Evolutionary conservation across 2,797 vertebrate genomes (phyloP).

Genomic region (Sebastes kiyomatsui): DNA sequence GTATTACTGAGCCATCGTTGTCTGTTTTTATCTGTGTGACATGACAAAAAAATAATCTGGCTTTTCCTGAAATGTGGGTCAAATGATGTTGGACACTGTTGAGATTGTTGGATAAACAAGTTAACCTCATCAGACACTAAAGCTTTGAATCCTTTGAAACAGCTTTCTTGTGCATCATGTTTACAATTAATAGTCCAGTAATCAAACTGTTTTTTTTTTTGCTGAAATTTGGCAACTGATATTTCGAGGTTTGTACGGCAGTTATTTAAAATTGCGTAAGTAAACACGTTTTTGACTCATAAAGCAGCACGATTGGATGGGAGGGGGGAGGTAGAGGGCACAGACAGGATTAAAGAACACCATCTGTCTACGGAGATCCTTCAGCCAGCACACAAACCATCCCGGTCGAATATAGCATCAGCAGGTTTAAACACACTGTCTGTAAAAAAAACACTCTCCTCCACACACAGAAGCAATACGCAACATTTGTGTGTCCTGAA

Average conservation of each 20-base stretch:
- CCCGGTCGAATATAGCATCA: constrained; percentile 17
- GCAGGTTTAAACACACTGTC: not conserved
- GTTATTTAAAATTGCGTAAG: constrained; percentile 5
- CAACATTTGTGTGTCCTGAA: not conserved
- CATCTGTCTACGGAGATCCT: constrained; percentile 71
- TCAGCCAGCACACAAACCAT: constrained; percentile 55
- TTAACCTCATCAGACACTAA: not conserved
- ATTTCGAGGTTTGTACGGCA: not conserved
- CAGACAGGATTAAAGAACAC: constrained; percentile 79
- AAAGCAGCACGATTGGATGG: constrained; percentile 1
- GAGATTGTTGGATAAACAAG: constrained; percentile 30
- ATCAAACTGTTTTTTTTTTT: not conserved
- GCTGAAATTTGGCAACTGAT: not conserved
- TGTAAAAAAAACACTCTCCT: not conserved
- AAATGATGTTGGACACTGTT: constrained; percentile 28
- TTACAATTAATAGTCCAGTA: not conserved
- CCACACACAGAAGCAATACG: not conserved
- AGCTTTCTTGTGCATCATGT: not conserved
- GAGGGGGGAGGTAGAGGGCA: constrained; percentile 27
- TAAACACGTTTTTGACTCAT: constrained; percentile 5
- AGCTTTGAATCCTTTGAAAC: not conserved
- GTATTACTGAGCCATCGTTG: not conserved
- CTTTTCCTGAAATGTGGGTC: constrained; percentile 74
- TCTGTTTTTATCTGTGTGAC: constrained; percentile 28
- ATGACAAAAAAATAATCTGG: constrained; percentile 48